These are phyloP conservation scores for Nesogale talazaci DNA, from an alignment of 2,113 vertebrate genomes.

Conservation along the genomic window DNA sequence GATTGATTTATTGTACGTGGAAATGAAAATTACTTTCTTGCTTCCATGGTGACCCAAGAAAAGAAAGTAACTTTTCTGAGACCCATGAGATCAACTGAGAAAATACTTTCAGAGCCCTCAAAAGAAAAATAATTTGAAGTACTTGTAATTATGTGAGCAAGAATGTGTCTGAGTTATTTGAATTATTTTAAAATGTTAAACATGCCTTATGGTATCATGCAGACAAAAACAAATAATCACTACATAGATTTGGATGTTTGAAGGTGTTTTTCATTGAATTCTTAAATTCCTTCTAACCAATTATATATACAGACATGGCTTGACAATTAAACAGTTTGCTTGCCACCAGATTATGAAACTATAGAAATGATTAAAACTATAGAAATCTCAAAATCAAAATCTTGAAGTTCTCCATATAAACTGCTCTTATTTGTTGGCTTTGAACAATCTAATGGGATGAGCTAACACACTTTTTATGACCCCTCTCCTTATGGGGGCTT, in stretches of 20 bases:
- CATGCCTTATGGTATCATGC: not conserved
- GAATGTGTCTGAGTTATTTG: not conserved
- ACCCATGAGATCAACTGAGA: conserved; percentile 11
- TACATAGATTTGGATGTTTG: not conserved
- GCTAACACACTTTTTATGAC: not conserved
- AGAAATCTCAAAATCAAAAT: conserved; percentile 14
- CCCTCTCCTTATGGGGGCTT: not conserved
- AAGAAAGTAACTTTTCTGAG: conserved; percentile 65
- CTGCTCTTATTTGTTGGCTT: not conserved
- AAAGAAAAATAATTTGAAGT: conserved; percentile 58
- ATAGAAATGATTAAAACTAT: conserved; percentile 34
- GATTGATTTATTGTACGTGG: conserved; percentile 76
- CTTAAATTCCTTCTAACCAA: conserved; percentile 34
- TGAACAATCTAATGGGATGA: conserved; percentile 2
- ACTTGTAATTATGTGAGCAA: conserved; percentile 34
- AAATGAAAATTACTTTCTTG: conserved; percentile 78
- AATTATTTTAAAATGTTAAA: conserved; percentile 6
- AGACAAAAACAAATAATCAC: not conserved
- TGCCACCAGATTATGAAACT: not conserved
- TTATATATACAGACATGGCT: not conserved
- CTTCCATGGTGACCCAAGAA: conserved; percentile 61
- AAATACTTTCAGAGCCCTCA: conserved; percentile 15
- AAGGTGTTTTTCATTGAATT: conserved; percentile 2
- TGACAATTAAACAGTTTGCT: conserved; percentile 5
- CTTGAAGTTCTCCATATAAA: not conserved